Conservation (phyloP, 2,888 invertebrate species). For the Pyrgus malvae region DNA sequence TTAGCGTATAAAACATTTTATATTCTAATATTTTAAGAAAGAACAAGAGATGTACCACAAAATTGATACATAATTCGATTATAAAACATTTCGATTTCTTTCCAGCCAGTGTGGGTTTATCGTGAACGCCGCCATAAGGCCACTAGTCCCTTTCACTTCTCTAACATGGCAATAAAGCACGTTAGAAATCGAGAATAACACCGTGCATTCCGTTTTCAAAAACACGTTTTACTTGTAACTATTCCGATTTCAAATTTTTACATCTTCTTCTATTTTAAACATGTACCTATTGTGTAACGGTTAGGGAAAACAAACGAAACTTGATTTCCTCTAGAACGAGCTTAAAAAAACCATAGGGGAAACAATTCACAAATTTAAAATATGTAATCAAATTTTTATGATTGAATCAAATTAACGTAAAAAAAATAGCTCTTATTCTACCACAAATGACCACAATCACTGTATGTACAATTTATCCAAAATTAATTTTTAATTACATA, state of each 20-base stretch:
- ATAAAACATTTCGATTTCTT: constrained; percentile 8
- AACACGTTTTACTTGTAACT: constrained; percentile 14
- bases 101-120: constrained; percentile 18
- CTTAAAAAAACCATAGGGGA: too few relatives aligned
- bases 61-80: neutral
- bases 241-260: constrained; percentile 19
- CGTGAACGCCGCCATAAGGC: constrained; percentile 31
- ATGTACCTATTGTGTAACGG: too few relatives aligned
- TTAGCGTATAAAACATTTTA: too few relatives aligned
- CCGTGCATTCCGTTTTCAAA: constrained; percentile 19
- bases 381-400: too few relatives aligned
- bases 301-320: neutral
- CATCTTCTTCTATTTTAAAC: neutral
- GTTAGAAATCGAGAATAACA: constrained; percentile 38
- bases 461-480: too few relatives aligned
- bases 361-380: too few relatives aligned
- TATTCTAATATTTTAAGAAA: too few relatives aligned
- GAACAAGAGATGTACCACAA: neutral
- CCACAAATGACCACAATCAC: too few relatives aligned
- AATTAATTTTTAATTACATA: too few relatives aligned
- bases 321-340: too few relatives aligned
- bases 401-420: too few relatives aligned
- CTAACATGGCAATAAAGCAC: constrained; percentile 36
- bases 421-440: too few relatives aligned
- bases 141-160: constrained; percentile 41